These are phyloP conservation scores for Tachypleus tridentatus DNA, from an alignment of 1,140 invertebrate genomes.

Conservation along the genomic window DNA sequence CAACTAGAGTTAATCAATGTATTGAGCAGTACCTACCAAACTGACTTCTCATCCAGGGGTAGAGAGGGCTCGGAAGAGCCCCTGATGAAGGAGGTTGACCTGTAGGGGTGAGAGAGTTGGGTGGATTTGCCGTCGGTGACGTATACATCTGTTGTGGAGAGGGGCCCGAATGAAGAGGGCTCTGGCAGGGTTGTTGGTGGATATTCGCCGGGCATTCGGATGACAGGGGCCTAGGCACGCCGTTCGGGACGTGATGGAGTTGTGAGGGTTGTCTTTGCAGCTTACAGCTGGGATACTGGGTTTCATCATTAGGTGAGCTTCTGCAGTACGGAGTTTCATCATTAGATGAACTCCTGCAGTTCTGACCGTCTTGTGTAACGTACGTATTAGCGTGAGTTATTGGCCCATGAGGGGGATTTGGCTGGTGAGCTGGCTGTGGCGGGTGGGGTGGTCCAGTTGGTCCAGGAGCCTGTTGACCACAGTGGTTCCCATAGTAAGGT, in stretches of 20 bases:
- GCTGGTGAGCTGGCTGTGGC: conserved; percentile 20
- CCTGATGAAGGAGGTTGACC: conserved; percentile 19
- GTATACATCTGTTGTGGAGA: conserved; percentile 19
- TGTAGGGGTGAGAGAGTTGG: conserved; percentile 7
- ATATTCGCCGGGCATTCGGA: conserved; percentile 10
- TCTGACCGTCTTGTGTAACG: conserved; percentile 14
- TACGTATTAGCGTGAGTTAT: conserved; percentile 20
- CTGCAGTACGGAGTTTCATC: conserved; percentile 9
- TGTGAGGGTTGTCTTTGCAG: conserved; percentile 30
- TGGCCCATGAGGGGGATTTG: conserved; percentile 11
- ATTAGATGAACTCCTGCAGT: conserved; percentile 16
- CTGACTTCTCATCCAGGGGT: conserved; percentile 96
- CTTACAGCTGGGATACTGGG: conserved; percentile 25
- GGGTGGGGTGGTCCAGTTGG: conserved; percentile 21
- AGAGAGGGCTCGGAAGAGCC: conserved; percentile 67
- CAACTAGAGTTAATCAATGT: too few relatives aligned
- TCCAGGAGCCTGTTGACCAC: conserved; percentile 18
- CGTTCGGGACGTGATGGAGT: conserved; percentile 36
- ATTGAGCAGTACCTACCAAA: conserved; percentile 58
- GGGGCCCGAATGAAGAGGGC: conserved; percentile 24
- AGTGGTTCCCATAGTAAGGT: conserved; percentile 39
- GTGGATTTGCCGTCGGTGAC: conserved; percentile 18
- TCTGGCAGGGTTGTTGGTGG: conserved; percentile 52
- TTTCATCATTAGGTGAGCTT: conserved; percentile 12
- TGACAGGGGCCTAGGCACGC: conserved; percentile 31